Evolutionary conservation across 2,797 vertebrate species (phyloP), one percentile per base, ranked within the genome.

Genomic region (Microtus agrestis): DNA sequence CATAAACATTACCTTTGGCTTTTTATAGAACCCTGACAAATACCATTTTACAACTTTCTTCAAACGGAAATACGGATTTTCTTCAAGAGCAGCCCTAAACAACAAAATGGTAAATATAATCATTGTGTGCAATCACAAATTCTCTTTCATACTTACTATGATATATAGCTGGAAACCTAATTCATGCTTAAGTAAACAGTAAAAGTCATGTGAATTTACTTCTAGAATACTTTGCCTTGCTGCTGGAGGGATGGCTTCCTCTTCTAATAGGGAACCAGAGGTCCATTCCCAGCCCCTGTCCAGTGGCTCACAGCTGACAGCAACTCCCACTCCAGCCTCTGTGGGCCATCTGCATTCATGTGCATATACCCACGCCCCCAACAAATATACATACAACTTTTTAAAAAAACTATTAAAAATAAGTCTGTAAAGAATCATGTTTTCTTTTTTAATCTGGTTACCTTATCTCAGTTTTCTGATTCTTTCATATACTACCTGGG

Each of bases 1-100:
- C 0, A 15, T 40, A 73, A 95, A 81, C 17, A 46, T 86, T 97
- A 99, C 99, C 99, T 99, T 99, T 98, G 99, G 99, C 98, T 99
- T 99, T 98, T 99, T 99, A 98, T 99, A 99, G 98, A 99, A 99
- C 96, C 99, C 99, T 56, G 99, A 99, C 97, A 99, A 99, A 99
- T 99, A 99, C 99, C 99, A 99, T 97, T 99, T 99, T 93, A 99
- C 99, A 93, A 99, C 99, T 98, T 99, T 99, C 98, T 99, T 99
- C 99, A 99, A 99, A 40, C 99, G 99, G 95, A 99, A 99, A 97
- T 99, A 99, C 85, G 99, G 99, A 61, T 99, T 99, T 98, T 99
- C 99, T 97, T 99, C 99, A 43, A 99, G 98, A 27, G 99, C 99
- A 97, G 99, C 99, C 97, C 99, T 99, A 65, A 5, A 76, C 98